Base-by-base conservation (phyloP, 1,140 invertebrate species). In the Eumaeus atala region DNA sequence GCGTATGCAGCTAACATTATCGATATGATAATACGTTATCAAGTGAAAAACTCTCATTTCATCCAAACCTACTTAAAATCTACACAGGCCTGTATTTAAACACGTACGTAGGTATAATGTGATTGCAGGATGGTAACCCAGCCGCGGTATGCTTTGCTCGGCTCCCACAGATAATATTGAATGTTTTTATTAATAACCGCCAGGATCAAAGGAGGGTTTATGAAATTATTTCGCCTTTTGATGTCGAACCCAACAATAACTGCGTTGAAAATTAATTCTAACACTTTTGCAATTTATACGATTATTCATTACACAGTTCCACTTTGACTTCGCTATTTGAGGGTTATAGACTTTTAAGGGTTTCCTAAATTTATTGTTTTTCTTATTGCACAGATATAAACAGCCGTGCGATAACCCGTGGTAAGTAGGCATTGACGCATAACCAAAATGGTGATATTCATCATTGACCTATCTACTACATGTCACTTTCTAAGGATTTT, bases 131-230 rank as follows among this genome's bases (percentile, higher is more conserved):
- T 62, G 56, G 67, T 63, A 72, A 62, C 61, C 57, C 65, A 33
- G 38, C 9, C 55, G 38, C 56, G 62, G 63, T 63, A 64, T 66
- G 70, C 70, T 70, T 70, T 67, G 64, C 62, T 48, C 38, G 48
- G 61, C 59, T 57, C 44, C 48, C 53, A 53, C 56, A 48, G 56
- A 64, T 62, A 60, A 59, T 64, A 72, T 70, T 67, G 67, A 70
- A 64, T 72, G 68, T 72, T 72, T 72, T 70, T 72, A 67, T 67
- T 72, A 67, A 67, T 67, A 69, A 64, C 60, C 52, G 60, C 51
- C 59, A 59, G 65, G 59, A 72, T 72, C 70, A 72, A 72, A 70
- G 70, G 58, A 51, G 40, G 44, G 67, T 60, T 67, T 62, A 67
- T 67, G 70, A 67, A 72, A 72, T 70, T 60, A 67, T 70, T 64